These are phyloP conservation scores for Xerus inauris DNA, from an alignment of 2,113 vertebrate species.

Conservation along the genomic window DNA sequence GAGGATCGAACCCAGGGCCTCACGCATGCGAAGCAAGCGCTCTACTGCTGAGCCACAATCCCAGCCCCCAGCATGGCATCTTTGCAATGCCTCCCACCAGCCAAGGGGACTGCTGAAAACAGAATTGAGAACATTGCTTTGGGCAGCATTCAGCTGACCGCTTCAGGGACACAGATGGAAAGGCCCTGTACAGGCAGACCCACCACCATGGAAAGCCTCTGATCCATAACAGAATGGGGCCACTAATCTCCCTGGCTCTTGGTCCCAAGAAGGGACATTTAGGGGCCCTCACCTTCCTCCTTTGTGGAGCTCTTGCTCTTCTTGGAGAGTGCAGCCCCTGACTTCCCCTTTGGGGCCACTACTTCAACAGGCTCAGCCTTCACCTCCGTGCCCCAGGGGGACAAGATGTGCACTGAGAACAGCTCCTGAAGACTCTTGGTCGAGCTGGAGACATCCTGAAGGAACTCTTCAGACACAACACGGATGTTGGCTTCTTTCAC, in stretches of 20 bases:
- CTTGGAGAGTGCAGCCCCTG: slow-evolving; percentile 81
- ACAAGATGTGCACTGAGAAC: slow-evolving; percentile 91
- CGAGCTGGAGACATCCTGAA: slow-evolving; percentile 90
- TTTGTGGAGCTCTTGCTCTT: slow-evolving; percentile 94
- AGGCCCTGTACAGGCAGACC: fast-evolving
- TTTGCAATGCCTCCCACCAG: background rate
- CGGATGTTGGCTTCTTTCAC: slow-evolving; percentile 92
- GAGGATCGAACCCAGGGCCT: no score
- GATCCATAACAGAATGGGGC: fast-evolving
- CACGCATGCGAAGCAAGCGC: no score
- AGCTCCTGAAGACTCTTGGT: slow-evolving; percentile 93
- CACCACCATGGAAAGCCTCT: fast-evolving
- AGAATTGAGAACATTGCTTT: fast-evolving
- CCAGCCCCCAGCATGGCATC: fast-evolving
- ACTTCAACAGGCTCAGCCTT: slow-evolving; percentile 87
- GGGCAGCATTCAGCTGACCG: background rate
- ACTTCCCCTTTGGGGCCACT: slow-evolving; percentile 86
- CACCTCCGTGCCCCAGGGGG: slow-evolving; percentile 95
- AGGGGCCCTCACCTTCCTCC: slow-evolving; percentile 91
- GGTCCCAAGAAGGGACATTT: background rate
- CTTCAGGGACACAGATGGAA: background rate
- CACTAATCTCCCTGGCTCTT: no score
- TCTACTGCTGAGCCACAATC: no score
- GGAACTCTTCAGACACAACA: slow-evolving; percentile 94
- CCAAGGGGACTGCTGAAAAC: background rate